Evolutionary conservation across 2,113 vertebrate genomes (phyloP).

Genomic region (Panthera tigris): DNA sequence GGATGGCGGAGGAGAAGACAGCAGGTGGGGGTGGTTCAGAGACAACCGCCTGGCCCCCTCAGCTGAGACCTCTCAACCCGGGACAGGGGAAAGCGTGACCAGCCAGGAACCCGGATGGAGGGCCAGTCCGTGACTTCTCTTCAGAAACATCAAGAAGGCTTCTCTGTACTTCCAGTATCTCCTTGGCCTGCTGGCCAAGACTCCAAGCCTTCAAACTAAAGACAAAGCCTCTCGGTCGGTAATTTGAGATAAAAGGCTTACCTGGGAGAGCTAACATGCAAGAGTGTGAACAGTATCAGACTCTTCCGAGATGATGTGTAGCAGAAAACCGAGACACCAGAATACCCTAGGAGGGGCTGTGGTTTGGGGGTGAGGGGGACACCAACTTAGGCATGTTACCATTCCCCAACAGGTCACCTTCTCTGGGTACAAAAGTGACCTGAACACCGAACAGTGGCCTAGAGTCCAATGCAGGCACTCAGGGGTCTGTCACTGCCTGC

Average conservation of each 20-base stretch:
- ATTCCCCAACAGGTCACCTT: neutral
- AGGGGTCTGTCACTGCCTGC: accelerated
- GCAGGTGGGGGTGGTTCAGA: neutral
- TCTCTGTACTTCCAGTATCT: neutral
- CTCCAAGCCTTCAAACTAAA: neutral
- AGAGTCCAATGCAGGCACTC: neutral
- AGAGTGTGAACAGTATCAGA: neutral
- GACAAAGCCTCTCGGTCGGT: neutral
- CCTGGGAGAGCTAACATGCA: neutral
- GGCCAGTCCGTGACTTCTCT: neutral
- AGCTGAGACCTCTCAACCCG: neutral
- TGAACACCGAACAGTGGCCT: neutral
- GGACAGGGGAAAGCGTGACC: neutral
- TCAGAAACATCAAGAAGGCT: neutral
- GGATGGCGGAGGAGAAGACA: neutral
- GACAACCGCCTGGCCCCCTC: neutral
- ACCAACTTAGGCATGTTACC: neutral
- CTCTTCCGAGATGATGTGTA: neutral
- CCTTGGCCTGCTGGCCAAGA: neutral
- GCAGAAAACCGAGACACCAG: neutral
- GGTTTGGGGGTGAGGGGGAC: neutral
- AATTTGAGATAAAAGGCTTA: neutral
- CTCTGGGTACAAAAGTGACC: neutral
- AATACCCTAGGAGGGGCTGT: neutral
- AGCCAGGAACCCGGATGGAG: neutral